Percentiles rank a stretch among this genome's conserved stretches.
Evolutionary conservation across 2,797 vertebrate genomes (phyloP).

Genomic region (Hylomyscus alleni): DNA sequence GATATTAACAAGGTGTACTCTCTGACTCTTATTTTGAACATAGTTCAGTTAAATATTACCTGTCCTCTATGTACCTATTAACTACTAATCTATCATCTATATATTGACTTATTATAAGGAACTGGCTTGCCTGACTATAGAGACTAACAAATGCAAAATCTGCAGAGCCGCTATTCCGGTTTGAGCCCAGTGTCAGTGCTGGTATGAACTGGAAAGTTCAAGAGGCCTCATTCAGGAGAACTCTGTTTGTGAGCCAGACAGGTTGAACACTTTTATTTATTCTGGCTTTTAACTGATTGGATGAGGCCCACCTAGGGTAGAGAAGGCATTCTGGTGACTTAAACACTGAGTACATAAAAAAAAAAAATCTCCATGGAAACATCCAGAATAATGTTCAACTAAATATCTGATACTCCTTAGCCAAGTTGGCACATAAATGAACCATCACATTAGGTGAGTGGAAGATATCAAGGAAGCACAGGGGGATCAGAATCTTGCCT

Average conservation of each 20-base stretch:
- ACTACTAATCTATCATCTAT: neutral
- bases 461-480: neutral
- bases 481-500: neutral
- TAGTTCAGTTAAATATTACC: neutral
- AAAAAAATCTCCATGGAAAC: neutral
- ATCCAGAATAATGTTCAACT: neutral
- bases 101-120: neutral
- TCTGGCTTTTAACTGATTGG: neutral
- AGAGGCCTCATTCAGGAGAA: neutral
- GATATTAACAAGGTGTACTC: neutral
- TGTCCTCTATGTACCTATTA: neutral
- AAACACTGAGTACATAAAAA: conserved; percentile 17
- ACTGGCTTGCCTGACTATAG: neutral
- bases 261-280: neutral
- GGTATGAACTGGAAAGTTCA: neutral
- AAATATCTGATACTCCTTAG: neutral
- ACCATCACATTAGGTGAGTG: neutral
- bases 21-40: conserved; percentile 5
- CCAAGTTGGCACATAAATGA: neutral
- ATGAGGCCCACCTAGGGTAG: neutral
- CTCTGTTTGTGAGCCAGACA: neutral
- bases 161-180: neutral
- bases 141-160: neutral
- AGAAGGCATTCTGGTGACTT: neutral
- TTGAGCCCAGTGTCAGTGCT: neutral